Conservation (phyloP, 2,113 vertebrate species). For the Leptocoma aspasia region DNA sequence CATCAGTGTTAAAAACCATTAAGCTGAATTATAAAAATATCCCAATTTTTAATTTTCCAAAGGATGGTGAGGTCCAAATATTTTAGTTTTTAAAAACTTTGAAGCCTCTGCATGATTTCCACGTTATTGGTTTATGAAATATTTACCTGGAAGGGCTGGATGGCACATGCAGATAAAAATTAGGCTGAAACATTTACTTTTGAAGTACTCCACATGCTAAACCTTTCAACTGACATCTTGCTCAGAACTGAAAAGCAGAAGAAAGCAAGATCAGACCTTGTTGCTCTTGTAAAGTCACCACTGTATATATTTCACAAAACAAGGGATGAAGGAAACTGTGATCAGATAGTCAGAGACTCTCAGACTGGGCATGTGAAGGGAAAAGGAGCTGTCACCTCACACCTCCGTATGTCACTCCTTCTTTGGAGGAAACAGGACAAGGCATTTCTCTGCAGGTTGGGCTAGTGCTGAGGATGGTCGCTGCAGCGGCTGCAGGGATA, state of each 20-base stretch:
- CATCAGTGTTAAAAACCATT: neutral
- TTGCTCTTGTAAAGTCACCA: too few species aligned
- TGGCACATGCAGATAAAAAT: neutral
- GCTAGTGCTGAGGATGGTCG: neutral
- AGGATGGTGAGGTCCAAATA: neutral
- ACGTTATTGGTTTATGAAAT: neutral
- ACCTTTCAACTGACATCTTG: neutral
- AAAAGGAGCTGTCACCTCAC: neutral
- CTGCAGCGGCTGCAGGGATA: neutral
- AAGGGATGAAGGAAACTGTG: neutral
- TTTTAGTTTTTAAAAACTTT: neutral
- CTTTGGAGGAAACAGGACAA: neutral
- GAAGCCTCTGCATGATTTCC: neutral
- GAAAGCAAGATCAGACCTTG: neutral
- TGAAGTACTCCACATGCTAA: neutral
- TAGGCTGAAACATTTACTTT: neutral
- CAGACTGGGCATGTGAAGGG: neutral
- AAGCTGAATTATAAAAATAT: neutral
- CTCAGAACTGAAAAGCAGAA: neutral
- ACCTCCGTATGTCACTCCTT: accelerated
- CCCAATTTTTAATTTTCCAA: neutral
- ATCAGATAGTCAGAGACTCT: neutral
- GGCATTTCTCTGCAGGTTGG: neutral
- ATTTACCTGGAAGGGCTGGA: neutral
- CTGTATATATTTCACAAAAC: neutral